These are phyloP conservation scores for Alosa sapidissima DNA, from an alignment of 2,797 vertebrate genomes.

Conservation along the genomic window DNA sequence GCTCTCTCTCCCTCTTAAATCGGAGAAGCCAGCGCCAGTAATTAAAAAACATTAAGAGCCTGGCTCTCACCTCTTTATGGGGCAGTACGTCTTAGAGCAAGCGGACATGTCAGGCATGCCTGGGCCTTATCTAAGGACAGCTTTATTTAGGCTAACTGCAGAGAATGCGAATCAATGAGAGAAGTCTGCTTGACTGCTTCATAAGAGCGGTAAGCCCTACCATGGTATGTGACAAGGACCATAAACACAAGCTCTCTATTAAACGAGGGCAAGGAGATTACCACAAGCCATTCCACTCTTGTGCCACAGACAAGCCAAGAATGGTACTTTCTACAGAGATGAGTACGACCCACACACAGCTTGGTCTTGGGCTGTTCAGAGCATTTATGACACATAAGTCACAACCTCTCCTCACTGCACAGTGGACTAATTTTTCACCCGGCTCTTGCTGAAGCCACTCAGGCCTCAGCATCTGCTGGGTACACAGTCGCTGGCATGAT, in stretches of 20 bases:
- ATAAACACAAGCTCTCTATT: constrained; percentile 3
- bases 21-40: not conserved
- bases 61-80: constrained; percentile 15
- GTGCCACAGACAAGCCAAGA: not conserved
- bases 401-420: not conserved
- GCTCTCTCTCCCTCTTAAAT: not conserved
- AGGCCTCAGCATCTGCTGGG: not conserved
- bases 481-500: not conserved
- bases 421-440: not conserved
- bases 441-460: not conserved
- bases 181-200: not conserved
- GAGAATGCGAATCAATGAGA: constrained; percentile 4
- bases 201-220: not conserved
- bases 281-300: not conserved
- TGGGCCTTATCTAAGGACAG: not conserved
- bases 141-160: constrained; percentile 10
- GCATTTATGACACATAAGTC: not conserved
- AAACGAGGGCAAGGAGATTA: not conserved
- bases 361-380: not conserved
- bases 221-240: constrained; percentile 4
- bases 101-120: constrained; percentile 7
- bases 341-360: not conserved
- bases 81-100: not conserved
- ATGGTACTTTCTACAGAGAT: not conserved
- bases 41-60: constrained; percentile 11